These are phyloP conservation scores for Orbicella faveolata DNA, from an alignment of 64 coral and sea anemone genomes.

Conservation along the genomic window DNA sequence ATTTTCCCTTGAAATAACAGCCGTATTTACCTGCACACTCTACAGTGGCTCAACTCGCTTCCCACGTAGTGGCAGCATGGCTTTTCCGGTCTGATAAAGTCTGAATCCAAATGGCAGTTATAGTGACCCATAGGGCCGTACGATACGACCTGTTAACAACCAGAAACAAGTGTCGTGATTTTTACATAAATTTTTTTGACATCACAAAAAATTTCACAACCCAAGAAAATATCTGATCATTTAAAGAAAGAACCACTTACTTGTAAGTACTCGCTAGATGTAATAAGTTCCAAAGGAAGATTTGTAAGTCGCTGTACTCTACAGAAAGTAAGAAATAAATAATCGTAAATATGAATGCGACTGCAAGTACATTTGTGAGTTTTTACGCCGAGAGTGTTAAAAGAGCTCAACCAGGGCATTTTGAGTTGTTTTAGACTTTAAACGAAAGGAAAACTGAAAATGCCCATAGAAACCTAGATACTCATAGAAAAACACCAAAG, in stretches of 20 bases:
- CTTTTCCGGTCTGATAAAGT: conserved; percentile 37
- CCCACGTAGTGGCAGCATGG: conserved; percentile 71
- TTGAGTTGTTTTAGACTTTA: too few species aligned
- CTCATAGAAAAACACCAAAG: too few species aligned
- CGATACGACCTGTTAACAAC: conserved; percentile 60
- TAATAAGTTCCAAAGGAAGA: conserved; percentile 52
- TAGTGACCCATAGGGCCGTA: conserved; percentile 81
- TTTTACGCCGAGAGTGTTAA: too few species aligned
- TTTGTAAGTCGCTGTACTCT: conserved; percentile 62
- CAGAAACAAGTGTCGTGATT: not conserved
- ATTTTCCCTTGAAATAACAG: too few species aligned
- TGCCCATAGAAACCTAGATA: too few species aligned
- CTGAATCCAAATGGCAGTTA: conserved; percentile 88
- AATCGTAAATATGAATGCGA: not conserved
- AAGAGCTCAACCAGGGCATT: too few species aligned
- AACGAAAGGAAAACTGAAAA: too few species aligned
- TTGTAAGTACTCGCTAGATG: conserved; percentile 59
- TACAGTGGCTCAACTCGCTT: conserved; percentile 50
- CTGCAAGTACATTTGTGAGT: not conserved
- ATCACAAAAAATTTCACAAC: too few species aligned
- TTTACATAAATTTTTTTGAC: too few species aligned
- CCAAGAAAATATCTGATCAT: not conserved
- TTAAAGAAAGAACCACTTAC: not conserved
- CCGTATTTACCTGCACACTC: conserved; percentile 73
- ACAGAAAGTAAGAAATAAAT: not conserved